phyloP scores from a whole-genome alignment of 2,888 invertebrate genomes.

The Desoria tigrina region DNA sequence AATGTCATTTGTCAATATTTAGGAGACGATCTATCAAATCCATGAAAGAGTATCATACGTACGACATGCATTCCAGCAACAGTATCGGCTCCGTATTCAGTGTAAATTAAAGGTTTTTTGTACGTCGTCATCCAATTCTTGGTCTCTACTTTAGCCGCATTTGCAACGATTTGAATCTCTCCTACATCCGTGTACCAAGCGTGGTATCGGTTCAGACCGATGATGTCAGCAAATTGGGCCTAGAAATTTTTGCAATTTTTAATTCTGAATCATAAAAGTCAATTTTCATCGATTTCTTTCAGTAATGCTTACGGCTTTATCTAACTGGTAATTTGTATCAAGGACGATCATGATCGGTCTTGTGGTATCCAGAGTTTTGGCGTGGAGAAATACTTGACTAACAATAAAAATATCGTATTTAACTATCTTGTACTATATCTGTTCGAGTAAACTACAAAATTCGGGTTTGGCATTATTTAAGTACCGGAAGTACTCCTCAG shows the following conservation, averaged over 20 bases:
- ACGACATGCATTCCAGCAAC: slow-evolving; percentile 63
- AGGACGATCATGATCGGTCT: slow-evolving; percentile 39
- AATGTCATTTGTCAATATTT: neutral
- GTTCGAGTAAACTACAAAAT: too few species aligned
- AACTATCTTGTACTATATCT: too few species aligned
- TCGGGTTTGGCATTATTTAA: too few species aligned
- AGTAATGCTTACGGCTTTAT: slow-evolving; percentile 38
- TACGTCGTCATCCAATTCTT: slow-evolving; percentile 59
- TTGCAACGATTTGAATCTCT: slow-evolving; percentile 59
- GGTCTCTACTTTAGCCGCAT: slow-evolving; percentile 58
- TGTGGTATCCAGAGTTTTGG: slow-evolving; percentile 32
- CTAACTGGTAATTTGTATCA: slow-evolving; percentile 31
- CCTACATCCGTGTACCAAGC: slow-evolving; percentile 65
- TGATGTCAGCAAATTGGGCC: slow-evolving; percentile 62
- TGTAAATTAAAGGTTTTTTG: slow-evolving; percentile 62
- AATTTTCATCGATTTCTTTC: too few species aligned
- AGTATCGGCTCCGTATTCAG: slow-evolving; percentile 67
- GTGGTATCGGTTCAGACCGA: slow-evolving; percentile 65
- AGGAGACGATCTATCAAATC: too few species aligned
- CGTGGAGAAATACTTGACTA: slow-evolving; percentile 36
- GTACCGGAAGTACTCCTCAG: slow-evolving; percentile 80
- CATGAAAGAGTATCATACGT: too few species aligned
- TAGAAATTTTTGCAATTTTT: too few species aligned
- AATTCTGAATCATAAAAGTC: too few species aligned
- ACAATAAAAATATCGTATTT: too few species aligned